phyloP scores from a whole-genome alignment of 2,797 vertebrate genomes.

The Eleutherodactylus coqui region DNA sequence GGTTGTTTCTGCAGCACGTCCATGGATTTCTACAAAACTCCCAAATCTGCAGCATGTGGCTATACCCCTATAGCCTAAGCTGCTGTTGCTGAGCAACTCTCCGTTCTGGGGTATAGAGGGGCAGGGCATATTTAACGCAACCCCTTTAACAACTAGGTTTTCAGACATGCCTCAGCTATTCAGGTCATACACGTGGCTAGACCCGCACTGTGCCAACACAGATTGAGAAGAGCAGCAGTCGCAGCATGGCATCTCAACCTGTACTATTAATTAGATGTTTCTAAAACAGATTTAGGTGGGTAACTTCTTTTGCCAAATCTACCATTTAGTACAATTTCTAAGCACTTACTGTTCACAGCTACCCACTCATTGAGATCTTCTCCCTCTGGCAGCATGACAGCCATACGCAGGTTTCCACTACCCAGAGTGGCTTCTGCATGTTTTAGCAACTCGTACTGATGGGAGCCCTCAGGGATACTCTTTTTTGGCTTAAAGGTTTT shows the following conservation, averaged over 20 bases:
- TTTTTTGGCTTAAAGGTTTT: slow-evolving; percentile 99
- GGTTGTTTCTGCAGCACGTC: too few relatives aligned
- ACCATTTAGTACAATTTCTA: background rate
- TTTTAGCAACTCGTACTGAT: slow-evolving; percentile 97
- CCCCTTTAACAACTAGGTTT: too few relatives aligned
- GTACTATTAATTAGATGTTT: background rate
- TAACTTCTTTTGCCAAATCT: background rate
- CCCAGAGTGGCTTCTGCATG: slow-evolving; percentile 97
- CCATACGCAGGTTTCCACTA: slow-evolving; percentile 96
- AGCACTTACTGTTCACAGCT: slow-evolving; percentile 95
- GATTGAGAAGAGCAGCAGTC: background rate
- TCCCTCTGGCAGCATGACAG: slow-evolving; percentile 96
- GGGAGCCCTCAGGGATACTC: slow-evolving; percentile 97
- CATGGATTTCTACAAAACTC: too few relatives aligned
- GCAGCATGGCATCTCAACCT: background rate
- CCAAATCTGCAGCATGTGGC: too few relatives aligned
- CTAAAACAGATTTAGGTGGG: background rate
- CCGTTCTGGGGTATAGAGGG: too few relatives aligned
- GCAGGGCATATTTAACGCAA: too few relatives aligned
- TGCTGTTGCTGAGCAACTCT: too few relatives aligned
- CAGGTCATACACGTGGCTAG: too few relatives aligned
- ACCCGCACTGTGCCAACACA: too few relatives aligned
- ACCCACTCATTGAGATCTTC: slow-evolving; percentile 99
- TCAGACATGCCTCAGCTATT: too few relatives aligned
- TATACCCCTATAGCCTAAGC: too few relatives aligned